phyloP scores from a whole-genome alignment of 64 coral and sea anemone species.

The Hydrozoanthus tunicans region DNA sequence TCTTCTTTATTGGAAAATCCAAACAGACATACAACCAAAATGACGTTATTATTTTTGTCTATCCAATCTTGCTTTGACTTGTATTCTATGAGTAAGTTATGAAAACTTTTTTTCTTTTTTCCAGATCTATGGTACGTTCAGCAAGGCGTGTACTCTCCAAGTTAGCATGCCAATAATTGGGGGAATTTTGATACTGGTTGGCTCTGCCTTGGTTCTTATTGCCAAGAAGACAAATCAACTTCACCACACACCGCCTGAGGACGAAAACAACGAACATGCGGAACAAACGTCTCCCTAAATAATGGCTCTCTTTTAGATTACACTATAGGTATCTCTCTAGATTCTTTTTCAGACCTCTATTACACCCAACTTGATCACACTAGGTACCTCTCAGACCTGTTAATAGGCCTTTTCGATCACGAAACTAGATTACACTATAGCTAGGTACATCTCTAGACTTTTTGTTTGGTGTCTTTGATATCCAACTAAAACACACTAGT shows the following conservation, averaged over 20 bases:
- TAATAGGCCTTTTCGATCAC: no score
- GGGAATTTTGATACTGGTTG: background rate
- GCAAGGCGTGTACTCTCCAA: background rate
- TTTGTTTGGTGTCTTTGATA: no score
- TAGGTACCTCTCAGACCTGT: no score
- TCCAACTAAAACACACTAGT: no score
- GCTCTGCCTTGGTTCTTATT: background rate
- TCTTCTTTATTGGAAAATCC: background rate
- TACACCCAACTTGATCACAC: no score
- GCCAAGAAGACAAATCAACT: background rate
- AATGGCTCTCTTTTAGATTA: no score
- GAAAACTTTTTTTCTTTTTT: background rate
- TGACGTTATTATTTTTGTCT: background rate
- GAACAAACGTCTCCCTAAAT: background rate
- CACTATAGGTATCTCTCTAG: no score
- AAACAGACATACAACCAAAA: no score
- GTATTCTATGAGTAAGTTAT: background rate
- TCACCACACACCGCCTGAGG: background rate
- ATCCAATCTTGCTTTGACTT: background rate
- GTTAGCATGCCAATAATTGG: background rate
- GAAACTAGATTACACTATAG: no score
- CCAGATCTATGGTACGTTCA: slow-evolving; percentile 16
- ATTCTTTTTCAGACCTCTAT: no score
- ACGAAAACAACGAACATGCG: background rate
- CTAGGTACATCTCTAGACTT: no score